A percentile compares a stretch with the other conserved stretches of the same genome.
Evolutionary conservation across 2,113 vertebrate species (phyloP).

Genomic region (Aegypius monachus): DNA sequence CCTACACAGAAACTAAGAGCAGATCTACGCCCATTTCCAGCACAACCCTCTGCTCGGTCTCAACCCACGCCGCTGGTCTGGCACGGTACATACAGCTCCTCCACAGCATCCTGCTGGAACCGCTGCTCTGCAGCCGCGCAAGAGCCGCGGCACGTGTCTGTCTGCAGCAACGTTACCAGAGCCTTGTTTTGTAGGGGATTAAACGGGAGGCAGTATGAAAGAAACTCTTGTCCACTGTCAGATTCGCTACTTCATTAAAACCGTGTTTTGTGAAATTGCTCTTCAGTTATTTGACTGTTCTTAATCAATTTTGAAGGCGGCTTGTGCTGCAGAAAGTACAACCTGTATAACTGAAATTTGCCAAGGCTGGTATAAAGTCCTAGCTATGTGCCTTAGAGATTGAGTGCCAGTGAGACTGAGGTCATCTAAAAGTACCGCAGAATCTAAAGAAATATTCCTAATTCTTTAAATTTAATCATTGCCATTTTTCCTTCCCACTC

Average conservation of each 20-base stretch:
- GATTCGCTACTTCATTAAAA: background rate
- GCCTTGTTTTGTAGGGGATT: accelerated
- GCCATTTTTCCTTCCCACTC: background rate
- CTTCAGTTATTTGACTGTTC: background rate
- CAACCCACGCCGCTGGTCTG: background rate
- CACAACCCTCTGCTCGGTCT: accelerated
- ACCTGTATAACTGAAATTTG: background rate
- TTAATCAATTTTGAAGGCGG: background rate
- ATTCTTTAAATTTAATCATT: background rate
- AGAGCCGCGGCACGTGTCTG: background rate
- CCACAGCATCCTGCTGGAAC: background rate
- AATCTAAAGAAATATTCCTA: background rate
- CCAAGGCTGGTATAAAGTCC: background rate
- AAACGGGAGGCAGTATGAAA: background rate
- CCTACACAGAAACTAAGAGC: background rate
- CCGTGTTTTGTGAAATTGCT: background rate
- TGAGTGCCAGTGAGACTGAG: background rate
- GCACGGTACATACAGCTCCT: accelerated
- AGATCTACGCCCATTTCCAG: background rate
- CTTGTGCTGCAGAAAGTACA: background rate
- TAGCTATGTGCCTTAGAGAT: background rate
- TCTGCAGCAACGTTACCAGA: background rate
- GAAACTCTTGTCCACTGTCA: background rate
- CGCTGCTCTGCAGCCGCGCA: accelerated
- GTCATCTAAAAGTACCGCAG: background rate